A percentile compares a stretch with the other conserved stretches of the same genome.
Evolutionary conservation across 2,113 vertebrate genomes (phyloP).

Genomic region (Thomomys bottae): DNA sequence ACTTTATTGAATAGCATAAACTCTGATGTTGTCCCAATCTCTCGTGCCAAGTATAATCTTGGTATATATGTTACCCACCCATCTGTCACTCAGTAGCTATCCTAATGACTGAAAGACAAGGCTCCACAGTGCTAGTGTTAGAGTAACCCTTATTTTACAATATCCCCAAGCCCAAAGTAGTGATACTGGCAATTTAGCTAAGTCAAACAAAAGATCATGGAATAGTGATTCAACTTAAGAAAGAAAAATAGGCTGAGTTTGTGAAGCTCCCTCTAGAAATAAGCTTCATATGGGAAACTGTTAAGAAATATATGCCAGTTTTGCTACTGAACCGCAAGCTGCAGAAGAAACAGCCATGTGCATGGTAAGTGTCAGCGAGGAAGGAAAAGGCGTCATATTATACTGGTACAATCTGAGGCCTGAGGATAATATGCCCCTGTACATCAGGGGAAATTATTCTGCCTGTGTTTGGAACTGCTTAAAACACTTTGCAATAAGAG

Average conservation of each 20-base stretch:
- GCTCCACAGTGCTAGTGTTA: neutral
- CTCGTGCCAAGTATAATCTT: neutral
- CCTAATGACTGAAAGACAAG: neutral
- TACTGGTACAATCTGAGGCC: neutral
- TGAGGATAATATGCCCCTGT: neutral
- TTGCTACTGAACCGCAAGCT: neutral
- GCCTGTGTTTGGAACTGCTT: neutral
- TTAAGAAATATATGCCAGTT: neutral
- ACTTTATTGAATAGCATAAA: neutral
- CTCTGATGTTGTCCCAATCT: neutral
- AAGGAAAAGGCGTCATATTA: neutral
- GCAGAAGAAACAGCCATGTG: neutral
- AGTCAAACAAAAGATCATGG: neutral
- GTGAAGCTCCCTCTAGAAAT: neutral
- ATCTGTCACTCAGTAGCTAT: neutral
- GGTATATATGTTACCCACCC: neutral
- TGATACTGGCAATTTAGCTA: neutral
- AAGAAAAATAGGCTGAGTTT: neutral
- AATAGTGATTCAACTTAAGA: neutral
- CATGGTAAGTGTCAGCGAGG: neutral
- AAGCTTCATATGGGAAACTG: neutral
- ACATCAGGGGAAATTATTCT: no score
- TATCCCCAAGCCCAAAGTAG: neutral
- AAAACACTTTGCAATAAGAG: neutral
- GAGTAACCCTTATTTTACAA: neutral